phyloP scores from a whole-genome alignment of 2,797 vertebrate genomes.

The Acridotheres tristis region DNA sequence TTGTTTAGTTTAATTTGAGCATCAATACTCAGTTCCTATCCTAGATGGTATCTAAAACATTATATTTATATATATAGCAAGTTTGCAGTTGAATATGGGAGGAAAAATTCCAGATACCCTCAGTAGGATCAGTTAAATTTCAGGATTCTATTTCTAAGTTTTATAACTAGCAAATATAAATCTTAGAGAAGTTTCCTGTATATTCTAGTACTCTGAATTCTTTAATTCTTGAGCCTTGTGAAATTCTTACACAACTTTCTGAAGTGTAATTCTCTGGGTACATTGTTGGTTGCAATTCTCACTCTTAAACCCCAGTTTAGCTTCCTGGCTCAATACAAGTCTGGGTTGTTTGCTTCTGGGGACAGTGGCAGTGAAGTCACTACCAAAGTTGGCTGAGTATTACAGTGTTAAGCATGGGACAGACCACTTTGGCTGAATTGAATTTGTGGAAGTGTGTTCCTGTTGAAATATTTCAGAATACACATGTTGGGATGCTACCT shows the following conservation, averaged over 20 bases:
- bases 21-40: background rate
- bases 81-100: background rate
- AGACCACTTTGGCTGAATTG: background rate
- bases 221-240: background rate
- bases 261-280: background rate
- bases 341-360: background rate
- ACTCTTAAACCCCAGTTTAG: background rate
- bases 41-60: background rate
- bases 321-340: background rate
- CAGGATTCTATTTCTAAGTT: background rate
- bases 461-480: background rate
- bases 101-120: background rate
- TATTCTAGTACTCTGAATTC: background rate
- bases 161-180: background rate
- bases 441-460: background rate
- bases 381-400: background rate
- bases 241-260: background rate
- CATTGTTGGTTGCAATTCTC: background rate
- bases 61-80: background rate
- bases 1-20: background rate
- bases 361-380: background rate
- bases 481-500: background rate
- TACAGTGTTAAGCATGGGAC: background rate
- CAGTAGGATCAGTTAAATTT: background rate
- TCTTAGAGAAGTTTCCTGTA: background rate